Conservation (phyloP, 2,113 vertebrate species). For the Larimichthys crocea region DNA sequence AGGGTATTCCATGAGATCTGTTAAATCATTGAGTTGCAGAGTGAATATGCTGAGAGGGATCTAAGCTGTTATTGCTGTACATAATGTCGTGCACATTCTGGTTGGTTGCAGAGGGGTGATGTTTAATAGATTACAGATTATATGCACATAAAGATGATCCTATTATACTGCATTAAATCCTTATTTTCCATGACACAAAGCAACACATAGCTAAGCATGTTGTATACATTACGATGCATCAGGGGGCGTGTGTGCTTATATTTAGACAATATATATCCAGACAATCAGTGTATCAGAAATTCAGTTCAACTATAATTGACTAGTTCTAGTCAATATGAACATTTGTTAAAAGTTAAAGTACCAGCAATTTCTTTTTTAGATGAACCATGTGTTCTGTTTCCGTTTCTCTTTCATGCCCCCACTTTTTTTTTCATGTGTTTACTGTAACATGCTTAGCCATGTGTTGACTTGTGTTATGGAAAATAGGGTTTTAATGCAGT, state of each 20-base stretch:
- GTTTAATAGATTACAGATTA: constrained; percentile 65
- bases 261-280: background rate
- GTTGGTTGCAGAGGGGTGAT: constrained; percentile 34
- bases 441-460: constrained; percentile 32
- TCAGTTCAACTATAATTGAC: background rate
- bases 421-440: background rate
- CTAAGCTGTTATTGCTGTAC: constrained; percentile 23
- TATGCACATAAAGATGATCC: constrained; percentile 62
- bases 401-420: background rate
- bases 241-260: background rate
- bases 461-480: constrained; percentile 57
- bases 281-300: background rate
- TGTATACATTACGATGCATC: constrained; percentile 49
- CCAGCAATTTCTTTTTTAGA: background rate
- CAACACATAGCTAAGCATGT: constrained; percentile 44
- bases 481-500: constrained; percentile 55
- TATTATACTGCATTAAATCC: constrained; percentile 63
- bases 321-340: background rate
- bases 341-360: background rate
- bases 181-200: constrained; percentile 58
- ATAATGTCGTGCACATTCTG: constrained; percentile 21
- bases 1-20: background rate
- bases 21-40: constrained; percentile 3
- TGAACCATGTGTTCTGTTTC: background rate
- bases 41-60: constrained; percentile 14